Base-by-base conservation (phyloP, 2,113 vertebrate genomes). In the Urocolius indicus region DNA sequence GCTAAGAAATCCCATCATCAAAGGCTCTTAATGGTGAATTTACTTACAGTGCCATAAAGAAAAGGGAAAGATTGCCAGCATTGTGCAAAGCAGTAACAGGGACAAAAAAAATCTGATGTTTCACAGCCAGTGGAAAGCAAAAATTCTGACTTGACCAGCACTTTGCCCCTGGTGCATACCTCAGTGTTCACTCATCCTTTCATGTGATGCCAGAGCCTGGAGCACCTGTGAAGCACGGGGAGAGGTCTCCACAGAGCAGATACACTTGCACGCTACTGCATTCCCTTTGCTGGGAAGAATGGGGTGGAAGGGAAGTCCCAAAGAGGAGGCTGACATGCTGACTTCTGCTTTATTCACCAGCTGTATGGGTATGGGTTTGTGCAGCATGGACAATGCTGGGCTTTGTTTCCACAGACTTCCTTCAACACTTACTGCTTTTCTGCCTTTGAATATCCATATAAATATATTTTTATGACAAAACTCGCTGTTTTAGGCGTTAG, bases 201-300 rank as follows among this genome's bases (percentile, higher is more conserved):
- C 27, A 6, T 11, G 8, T 13, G 21, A 24, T 4, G 17, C 15
- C n/a, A 67, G 36, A 73, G 36, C 43, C 51, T 23, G 32, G 18
- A 38, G 52, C 32, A 46, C 32, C 43, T 6, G 14, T 6, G 49
- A 12, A 15, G 19, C 41, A 24, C 0, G 2, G 36, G 36, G 11
- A n/a, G 19, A 17, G 4, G 27, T 9, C 32, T 29, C 30, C 5
- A 2, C 49, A 23, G 17, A 30, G 63, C 57, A 57, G 63, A 17
- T 16, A 34, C 20, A 10, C 41, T 22, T 34, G 24, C 49, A 43
- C 13, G 4, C 59, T 4, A 12, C 16, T 7, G 8, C 0, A 1
- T 27, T 26, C n/a, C 51, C 29, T 24, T 30, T 45, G 59, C 68
- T n/a, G 51, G 49, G 17, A 32, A 20, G 15, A 32, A 24, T 8